Base-by-base conservation (phyloP, 1,140 invertebrate genomes). In the Zaprionus ornatus region DNA sequence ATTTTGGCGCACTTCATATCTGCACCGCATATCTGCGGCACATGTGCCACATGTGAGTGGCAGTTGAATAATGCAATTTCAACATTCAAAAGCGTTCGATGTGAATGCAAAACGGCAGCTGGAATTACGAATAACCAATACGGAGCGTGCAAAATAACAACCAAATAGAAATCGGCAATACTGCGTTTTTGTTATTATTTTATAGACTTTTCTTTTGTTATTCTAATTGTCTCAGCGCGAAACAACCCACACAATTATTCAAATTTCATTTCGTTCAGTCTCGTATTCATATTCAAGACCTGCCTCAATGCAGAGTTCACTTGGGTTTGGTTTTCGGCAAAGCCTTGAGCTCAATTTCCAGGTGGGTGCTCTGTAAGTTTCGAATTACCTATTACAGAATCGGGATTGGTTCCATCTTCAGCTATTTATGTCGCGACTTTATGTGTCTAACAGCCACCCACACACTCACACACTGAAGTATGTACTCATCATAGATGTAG, bases 311-410 rank as follows among this genome's bases (percentile, higher is more conserved):
- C 42, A 57, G n/a, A 70, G 81, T 77, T 83, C 65, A 84, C 19
- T 73, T 2, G 57, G 25, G 81, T 80, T 85, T 77, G 72, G 72
- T 19, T 67, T 45, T 35, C 13, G n/a, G 12, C 37, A 25, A 10
- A 82, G 70, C 81, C 81, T 84, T 86, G 82, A 79, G 71, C 57
- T 65, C 48, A 10, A 61, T 59, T 45, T 45, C 37, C 56, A 7
- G 32, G 32, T 35, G 37, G 37, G n/a, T 62, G 59, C 62, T 69
- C 4, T 45, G 29, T 7, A 17, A 32, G 10, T 82, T 45, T 67
- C 25, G 25, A 50, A 56, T 25, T 52, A 71, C 80, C 19, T 48
- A 59, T 45, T 17, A 21, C 40, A 68, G 32, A 35, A 67, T 27
- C 35, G 57, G 54, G 52, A 64, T 29, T 52, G 59, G 32, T 61